Percentiles rank a stretch among this genome's conserved stretches.
Evolutionary conservation across 2,797 vertebrate species (phyloP).

Genomic region (Rhincodon typus): DNA sequence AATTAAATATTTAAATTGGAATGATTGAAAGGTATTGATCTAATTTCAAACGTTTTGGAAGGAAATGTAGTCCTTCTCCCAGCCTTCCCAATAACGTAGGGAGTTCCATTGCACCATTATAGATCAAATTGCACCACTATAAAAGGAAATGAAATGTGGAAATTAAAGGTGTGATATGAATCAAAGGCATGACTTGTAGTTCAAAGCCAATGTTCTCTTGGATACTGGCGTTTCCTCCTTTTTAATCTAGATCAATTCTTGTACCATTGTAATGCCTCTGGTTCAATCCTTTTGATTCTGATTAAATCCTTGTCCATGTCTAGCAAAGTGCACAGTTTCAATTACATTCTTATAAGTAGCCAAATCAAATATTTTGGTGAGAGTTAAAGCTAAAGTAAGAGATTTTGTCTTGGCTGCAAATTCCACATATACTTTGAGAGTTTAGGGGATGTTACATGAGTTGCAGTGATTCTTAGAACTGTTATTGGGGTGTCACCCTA

Average conservation of each 20-base stretch:
- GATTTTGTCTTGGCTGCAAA: not conserved
- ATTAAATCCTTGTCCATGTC: not conserved
- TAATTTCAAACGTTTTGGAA: not conserved
- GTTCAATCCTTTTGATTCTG: not conserved
- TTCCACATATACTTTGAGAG: not conserved
- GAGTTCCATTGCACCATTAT: not conserved
- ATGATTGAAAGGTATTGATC: not conserved
- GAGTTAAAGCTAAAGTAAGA: not conserved
- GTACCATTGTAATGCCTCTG: not conserved
- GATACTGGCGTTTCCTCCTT: not conserved
- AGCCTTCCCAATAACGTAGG: not conserved
- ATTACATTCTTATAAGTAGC: not conserved
- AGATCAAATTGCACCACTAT: not conserved
- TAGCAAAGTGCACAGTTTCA: not conserved
- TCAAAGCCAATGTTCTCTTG: not conserved
- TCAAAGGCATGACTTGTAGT: not conserved
- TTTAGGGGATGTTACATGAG: not conserved
- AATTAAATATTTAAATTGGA: not conserved
- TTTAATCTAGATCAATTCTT: not conserved
- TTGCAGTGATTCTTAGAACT: not conserved
- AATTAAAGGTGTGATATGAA: not conserved
- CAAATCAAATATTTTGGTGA: not conserved
- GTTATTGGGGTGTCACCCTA: not conserved
- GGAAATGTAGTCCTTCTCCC: not conserved
- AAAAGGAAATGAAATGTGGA: not conserved